Conservation (phyloP, 2,888 invertebrate species). For the Julus scandinavius region DNA sequence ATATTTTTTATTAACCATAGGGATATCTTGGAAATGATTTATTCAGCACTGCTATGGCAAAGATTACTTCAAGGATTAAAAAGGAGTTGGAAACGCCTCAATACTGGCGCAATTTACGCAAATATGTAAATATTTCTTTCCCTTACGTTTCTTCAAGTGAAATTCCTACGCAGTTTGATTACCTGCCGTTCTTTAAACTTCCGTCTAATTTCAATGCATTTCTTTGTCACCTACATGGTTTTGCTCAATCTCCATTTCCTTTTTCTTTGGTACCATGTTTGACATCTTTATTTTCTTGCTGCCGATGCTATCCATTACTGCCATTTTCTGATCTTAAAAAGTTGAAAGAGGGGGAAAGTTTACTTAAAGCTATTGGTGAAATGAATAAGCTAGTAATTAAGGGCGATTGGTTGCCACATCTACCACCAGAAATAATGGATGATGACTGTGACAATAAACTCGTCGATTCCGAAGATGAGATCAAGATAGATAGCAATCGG, state of each 20-base stretch:
- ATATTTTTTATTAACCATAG: neutral
- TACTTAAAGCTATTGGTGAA: neutral
- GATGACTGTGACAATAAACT: neutral
- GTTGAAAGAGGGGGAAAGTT: neutral
- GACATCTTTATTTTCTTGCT: neutral
- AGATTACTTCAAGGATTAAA: neutral
- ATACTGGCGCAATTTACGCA: constrained; percentile 29
- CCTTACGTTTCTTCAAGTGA: neutral
- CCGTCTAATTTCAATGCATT: constrained; percentile 9
- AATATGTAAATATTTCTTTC: neutral
- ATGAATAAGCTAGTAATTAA: neutral
- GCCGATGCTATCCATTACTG: neutral
- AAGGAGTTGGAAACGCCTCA: neutral
- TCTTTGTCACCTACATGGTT: neutral
- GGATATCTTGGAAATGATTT: constrained; percentile 37
- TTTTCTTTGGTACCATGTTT: neutral
- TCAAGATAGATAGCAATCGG: neutral
- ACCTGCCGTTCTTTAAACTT: neutral
- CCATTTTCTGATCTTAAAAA: neutral
- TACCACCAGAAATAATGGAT: neutral
- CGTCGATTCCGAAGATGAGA: neutral
- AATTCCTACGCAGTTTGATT: neutral
- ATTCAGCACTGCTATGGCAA: constrained; percentile 39
- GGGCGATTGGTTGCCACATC: neutral
- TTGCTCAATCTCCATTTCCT: neutral